phyloP scores from a whole-genome alignment of 1,140 invertebrate species.

The Orussus abietinus region DNA sequence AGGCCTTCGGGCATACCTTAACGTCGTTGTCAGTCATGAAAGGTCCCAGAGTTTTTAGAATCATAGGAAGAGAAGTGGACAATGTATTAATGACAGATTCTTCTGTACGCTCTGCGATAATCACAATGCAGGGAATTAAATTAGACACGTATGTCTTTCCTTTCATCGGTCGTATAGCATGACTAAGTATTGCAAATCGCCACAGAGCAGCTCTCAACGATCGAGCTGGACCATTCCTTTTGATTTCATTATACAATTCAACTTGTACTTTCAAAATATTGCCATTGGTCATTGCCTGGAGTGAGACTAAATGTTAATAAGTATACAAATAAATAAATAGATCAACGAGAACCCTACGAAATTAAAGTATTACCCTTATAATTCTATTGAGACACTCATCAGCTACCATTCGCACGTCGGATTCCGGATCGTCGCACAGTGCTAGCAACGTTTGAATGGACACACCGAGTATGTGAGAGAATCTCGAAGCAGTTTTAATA shows the following conservation, averaged over 20 bases:
- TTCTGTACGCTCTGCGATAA: constrained; percentile 66
- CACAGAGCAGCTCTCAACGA: constrained; percentile 69
- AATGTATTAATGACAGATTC: constrained; percentile 72
- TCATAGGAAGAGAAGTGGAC: constrained; percentile 63
- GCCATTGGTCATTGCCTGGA: constrained; percentile 60
- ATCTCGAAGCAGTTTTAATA: constrained; percentile 56
- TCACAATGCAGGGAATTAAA: constrained; percentile 65
- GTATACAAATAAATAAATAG: constrained; percentile 2
- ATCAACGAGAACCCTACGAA: constrained; percentile 3
- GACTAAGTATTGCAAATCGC: constrained; percentile 70
- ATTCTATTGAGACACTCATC: constrained; percentile 78
- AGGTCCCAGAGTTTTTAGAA: constrained; percentile 66
- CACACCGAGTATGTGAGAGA: constrained; percentile 64
- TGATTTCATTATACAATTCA: constrained; percentile 79
- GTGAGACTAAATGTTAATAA: constrained; percentile 16
- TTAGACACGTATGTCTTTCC: constrained; percentile 73
- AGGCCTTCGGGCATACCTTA: constrained; percentile 55
- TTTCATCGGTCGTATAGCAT: constrained; percentile 68
- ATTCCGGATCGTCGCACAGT: constrained; percentile 71
- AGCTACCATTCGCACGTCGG: constrained; percentile 73
- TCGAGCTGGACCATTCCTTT: constrained; percentile 67
- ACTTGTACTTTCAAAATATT: constrained; percentile 70
- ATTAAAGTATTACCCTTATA: constrained; percentile 58
- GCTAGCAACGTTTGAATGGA: constrained; percentile 69
- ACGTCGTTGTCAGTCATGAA: constrained; percentile 74